These are phyloP conservation scores for Archegozetes longisetosus DNA, from an alignment of 1,140 invertebrate genomes.

Conservation along the genomic window DNA sequence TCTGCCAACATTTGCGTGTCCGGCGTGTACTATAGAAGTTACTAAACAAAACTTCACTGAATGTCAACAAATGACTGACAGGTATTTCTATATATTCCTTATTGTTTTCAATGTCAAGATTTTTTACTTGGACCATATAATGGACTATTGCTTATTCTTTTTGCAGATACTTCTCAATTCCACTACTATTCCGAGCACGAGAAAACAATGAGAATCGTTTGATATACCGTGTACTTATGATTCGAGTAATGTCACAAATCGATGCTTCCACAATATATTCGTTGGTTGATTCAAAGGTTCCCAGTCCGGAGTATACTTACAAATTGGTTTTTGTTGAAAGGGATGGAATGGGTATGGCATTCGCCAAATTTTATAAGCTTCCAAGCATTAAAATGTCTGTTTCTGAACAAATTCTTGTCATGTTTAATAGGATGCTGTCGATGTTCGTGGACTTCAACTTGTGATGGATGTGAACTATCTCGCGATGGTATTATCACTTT, in stretches of 20 bases:
- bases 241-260: conserved; percentile 22
- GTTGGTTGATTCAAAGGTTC: conserved; percentile 34
- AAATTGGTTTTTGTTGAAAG: conserved; percentile 29
- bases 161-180: background rate
- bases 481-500: conserved; percentile 35
- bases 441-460: conserved; percentile 42
- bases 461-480: conserved; percentile 42
- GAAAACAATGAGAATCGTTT: background rate
- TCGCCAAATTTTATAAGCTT: conserved; percentile 1
- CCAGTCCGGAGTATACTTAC: conserved; percentile 31
- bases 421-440: conserved; percentile 41
- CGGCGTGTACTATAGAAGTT: conserved; percentile 36
- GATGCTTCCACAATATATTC: conserved; percentile 36
- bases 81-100: too few species aligned
- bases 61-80: conserved; percentile 33
- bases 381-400: background rate
- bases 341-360: conserved; percentile 23
- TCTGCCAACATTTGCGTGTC: conserved; percentile 25
- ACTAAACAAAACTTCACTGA: conserved; percentile 40
- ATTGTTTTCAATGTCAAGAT: background rate
- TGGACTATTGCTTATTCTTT: background rate
- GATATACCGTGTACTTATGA: background rate
- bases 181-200: background rate
- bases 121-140: background rate
- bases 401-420: conserved; percentile 6